Evolutionary conservation across 2,888 invertebrate genomes (phyloP), one percentile per base, ranked within the genome.

Genomic region (Cryptocheilus praepositus): DNA sequence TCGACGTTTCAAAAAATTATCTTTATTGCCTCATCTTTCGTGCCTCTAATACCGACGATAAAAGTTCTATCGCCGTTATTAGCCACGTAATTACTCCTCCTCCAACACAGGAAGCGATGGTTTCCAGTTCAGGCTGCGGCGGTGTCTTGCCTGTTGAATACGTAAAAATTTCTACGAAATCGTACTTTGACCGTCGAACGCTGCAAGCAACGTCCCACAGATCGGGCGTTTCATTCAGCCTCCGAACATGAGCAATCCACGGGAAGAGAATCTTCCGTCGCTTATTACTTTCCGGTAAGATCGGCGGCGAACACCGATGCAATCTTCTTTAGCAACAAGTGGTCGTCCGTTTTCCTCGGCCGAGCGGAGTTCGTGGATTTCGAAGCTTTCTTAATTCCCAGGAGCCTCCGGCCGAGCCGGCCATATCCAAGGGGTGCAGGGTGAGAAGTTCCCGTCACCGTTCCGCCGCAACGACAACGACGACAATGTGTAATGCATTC

Each of bases 311-410:
- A 36, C 4, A 36, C 7, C 36, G 36, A 36, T 36, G 36, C 36
- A 36, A 56, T 61, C 68, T 75, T 77, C 61, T 77, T 72, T 77
- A 79, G 77, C 77, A 79, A 79, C 80, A 77, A 80, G 80, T 79
- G 80, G 79, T 77, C 77, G 75, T 21, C 25, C 55, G 71, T 59
- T 69, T 45, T 57, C 62, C 61, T 64, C 71, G 59, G 19, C 18
- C 58, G 56, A 19, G 19, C 44, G 11, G 46, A 56, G 28, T 46
- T n/a, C n/a, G n/a, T 15, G 46, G 46, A 46, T 16, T 46, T 13
- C 7, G 13, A 36, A 36, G 52, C 19, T 15, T 58, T 16, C 36
- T 15, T 57, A 45, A 45, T 57, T 25, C 44, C 57, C 46, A 45
- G 43, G 19, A 4, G 21, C 16, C 16, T 4, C 43, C 44, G 3